Evolutionary conservation across 2,888 invertebrate genomes (phyloP).

Genomic region (Patella depressa): DNA sequence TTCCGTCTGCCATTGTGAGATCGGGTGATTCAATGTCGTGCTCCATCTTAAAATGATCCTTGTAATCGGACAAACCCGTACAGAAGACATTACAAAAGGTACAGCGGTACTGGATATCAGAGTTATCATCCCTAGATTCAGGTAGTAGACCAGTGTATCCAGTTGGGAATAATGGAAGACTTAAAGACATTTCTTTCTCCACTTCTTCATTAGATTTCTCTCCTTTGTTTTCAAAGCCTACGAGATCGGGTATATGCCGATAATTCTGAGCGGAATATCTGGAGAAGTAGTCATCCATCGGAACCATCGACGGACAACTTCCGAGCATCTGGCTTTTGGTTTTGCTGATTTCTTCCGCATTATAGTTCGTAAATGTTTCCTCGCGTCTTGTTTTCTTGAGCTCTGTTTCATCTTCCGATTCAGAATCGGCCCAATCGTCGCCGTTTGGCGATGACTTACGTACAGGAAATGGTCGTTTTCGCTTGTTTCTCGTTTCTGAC

Average conservation of each 20-base stretch:
- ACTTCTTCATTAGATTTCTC: slow-evolving; percentile 8
- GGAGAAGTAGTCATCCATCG: not conserved
- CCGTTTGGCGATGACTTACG: slow-evolving; percentile 27
- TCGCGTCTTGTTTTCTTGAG: slow-evolving; percentile 3
- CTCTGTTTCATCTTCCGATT: slow-evolving; percentile 26
- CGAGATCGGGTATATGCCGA: not conserved
- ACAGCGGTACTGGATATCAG: slow-evolving; percentile 40
- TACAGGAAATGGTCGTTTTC: slow-evolving; percentile 35
- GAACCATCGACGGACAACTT: not conserved
- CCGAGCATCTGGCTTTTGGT: not conserved
- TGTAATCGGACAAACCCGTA: slow-evolving; percentile 44
- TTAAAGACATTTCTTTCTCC: slow-evolving; percentile 11
- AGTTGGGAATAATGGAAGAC: not conserved
- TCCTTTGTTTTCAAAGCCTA: not conserved
- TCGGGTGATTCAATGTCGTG: slow-evolving; percentile 35
- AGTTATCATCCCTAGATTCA: slow-evolving; percentile 7
- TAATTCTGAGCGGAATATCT: slow-evolving; percentile 9
- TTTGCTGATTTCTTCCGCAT: not conserved
- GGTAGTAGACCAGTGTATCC: not conserved
- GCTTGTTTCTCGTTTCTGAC: slow-evolving; percentile 23
- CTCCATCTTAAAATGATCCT: slow-evolving; percentile 45
- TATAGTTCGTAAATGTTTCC: not conserved
- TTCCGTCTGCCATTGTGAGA: slow-evolving; percentile 11
- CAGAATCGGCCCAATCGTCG: slow-evolving; percentile 32
- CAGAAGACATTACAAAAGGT: slow-evolving; percentile 48